Evolutionary conservation across 2,888 invertebrate species (phyloP).

Genomic region (Dyspetes luteomarginatus): DNA sequence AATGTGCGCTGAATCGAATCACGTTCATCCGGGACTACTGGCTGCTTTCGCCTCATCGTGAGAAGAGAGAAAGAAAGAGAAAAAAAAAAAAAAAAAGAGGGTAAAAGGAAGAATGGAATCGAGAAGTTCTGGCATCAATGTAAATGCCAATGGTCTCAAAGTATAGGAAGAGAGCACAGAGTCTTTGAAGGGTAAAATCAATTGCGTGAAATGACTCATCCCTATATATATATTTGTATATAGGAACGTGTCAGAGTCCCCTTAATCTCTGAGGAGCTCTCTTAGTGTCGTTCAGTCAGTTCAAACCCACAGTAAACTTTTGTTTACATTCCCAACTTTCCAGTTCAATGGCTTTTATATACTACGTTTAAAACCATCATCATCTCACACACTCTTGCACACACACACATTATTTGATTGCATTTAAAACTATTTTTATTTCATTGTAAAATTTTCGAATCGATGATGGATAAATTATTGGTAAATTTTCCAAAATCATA

Average conservation of each 20-base stretch:
- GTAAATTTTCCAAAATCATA: too few species aligned
- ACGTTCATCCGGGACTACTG: conserved; percentile 76
- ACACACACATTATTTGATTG: too few species aligned
- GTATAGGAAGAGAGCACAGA: conserved; percentile 2
- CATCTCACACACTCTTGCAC: too few species aligned
- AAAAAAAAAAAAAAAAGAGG: conserved; percentile 19
- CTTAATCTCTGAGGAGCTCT: not conserved
- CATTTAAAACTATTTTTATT: too few species aligned
- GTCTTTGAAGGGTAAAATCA: conserved; percentile 62
- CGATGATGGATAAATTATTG: too few species aligned
- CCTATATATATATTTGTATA: too few species aligned
- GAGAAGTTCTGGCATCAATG: conserved; percentile 50
- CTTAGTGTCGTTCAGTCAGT: not conserved
- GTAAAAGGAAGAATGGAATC: conserved; percentile 30
- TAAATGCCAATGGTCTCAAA: conserved; percentile 56
- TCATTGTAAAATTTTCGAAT: too few species aligned
- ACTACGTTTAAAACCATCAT: too few species aligned
- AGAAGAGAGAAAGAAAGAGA: conserved; percentile 30
- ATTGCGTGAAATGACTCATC: conserved; percentile 63
- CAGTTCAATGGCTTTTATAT: conserved; percentile 59
- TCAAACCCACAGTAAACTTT: conserved; percentile 34
- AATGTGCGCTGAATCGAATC: conserved; percentile 81
- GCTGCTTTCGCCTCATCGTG: conserved; percentile 36
- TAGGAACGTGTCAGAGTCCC: conserved; percentile 41
- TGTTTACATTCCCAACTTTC: conserved; percentile 61